These are phyloP conservation scores for Cynopterus brachyotis DNA, from an alignment of 2,113 vertebrate species.

Conservation along the genomic window DNA sequence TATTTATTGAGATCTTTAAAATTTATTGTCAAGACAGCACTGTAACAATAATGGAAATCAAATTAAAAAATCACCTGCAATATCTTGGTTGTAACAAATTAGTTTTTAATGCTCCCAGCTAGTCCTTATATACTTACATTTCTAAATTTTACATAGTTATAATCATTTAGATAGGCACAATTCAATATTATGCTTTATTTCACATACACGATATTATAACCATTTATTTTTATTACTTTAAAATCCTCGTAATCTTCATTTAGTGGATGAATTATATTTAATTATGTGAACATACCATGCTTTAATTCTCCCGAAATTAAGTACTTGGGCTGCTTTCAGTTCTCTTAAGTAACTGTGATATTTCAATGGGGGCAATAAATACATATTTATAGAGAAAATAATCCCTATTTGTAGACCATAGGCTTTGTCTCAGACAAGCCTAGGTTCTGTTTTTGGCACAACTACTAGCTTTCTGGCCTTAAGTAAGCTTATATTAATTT, in stretches of 20 bases:
- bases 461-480: background rate
- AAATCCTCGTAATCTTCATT: background rate
- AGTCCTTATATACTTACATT: background rate
- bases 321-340: background rate
- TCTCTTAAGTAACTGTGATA: background rate
- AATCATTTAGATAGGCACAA: background rate
- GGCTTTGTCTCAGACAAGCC: background rate
- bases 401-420: background rate
- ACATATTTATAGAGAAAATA: background rate
- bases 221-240: constrained; percentile 26
- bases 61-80: background rate
- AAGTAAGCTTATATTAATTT: background rate
- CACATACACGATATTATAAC: background rate
- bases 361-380: background rate
- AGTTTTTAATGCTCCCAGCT: background rate
- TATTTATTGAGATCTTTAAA: background rate
- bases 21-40: background rate
- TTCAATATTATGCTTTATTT: background rate
- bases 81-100: background rate
- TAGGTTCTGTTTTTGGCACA: constrained; percentile 21
- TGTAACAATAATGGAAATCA: background rate
- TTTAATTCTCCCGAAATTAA: background rate
- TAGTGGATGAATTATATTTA: background rate
- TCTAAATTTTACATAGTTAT: background rate
- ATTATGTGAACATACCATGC: background rate